Evolutionary conservation across 2,888 invertebrate species (phyloP).

Genomic region (Eilema caniola): DNA sequence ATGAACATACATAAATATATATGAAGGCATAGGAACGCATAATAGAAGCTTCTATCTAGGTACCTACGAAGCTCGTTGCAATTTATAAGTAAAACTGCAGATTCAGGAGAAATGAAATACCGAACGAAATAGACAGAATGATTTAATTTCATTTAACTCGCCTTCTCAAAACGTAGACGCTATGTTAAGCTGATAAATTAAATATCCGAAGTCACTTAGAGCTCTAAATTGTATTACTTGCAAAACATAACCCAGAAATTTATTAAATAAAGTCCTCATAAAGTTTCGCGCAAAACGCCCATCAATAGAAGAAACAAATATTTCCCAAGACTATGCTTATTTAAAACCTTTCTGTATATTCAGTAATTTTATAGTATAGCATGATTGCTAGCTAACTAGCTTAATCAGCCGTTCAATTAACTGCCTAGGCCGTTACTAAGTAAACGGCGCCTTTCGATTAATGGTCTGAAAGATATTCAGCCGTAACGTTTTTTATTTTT

Average conservation of each 20-base stretch:
- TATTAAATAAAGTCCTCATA: neutral
- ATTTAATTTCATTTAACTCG: constrained; percentile 24
- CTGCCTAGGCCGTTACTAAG: too few relatives aligned
- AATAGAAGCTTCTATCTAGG: neutral
- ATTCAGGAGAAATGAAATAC: constrained; percentile 32
- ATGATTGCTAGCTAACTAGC: too few relatives aligned
- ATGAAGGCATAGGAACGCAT: neutral
- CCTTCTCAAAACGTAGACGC: constrained; percentile 28
- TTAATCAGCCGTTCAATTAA: too few relatives aligned
- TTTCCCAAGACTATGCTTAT: neutral
- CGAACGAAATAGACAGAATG: constrained; percentile 30
- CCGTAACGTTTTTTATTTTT: too few relatives aligned
- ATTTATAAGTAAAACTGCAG: constrained; percentile 48
- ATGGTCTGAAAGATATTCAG: too few relatives aligned
- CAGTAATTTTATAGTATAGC: neutral
- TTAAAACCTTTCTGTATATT: neutral
- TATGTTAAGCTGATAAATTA: constrained; percentile 31
- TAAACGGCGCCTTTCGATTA: too few relatives aligned
- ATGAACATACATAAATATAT: constrained; percentile 6
- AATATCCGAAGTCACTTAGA: constrained; percentile 18
- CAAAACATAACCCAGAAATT: constrained; percentile 10
- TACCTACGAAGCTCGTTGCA: constrained; percentile 28
- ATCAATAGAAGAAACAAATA: neutral
- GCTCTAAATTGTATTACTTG: constrained; percentile 15
- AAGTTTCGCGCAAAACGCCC: neutral